A percentile compares a stretch with the other conserved stretches of the same genome.
Evolutionary conservation across 2,888 invertebrate species (phyloP).

Genomic region (Steinernema hermaphroditum): DNA sequence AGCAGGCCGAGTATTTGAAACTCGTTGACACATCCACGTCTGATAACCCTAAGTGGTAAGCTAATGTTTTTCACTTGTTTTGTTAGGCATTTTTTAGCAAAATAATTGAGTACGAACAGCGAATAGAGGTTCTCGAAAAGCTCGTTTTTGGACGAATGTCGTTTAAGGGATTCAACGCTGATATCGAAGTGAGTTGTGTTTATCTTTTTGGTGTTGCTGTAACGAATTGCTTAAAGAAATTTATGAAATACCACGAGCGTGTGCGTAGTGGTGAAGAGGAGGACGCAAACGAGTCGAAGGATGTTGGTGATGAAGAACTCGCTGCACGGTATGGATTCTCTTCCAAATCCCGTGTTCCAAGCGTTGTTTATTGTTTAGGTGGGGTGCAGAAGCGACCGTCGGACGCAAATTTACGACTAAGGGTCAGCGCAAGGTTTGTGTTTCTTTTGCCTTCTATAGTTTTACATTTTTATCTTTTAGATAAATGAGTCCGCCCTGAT

Average conservation of each 20-base stretch:
- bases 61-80: neutral
- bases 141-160: slow-evolving; percentile 83
- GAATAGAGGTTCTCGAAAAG: slow-evolving; percentile 79
- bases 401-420: slow-evolving; percentile 16
- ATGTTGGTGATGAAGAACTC: slow-evolving; percentile 51
- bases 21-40: slow-evolving; percentile 9
- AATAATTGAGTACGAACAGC: slow-evolving; percentile 65
- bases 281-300: slow-evolving; percentile 46
- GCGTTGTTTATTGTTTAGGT: neutral
- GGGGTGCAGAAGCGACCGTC: neutral
- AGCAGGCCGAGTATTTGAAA: slow-evolving; percentile 37
- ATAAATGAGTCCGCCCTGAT: slow-evolving; percentile 19
- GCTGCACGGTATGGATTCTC: slow-evolving; percentile 33
- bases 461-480: neutral
- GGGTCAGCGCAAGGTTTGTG: neutral
- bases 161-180: slow-evolving; percentile 89
- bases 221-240: slow-evolving; percentile 38
- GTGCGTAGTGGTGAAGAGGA: slow-evolving; percentile 46
- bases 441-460: too few species aligned
- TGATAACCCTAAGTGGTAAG: neutral
- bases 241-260: slow-evolving; percentile 49
- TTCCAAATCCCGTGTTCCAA: neutral
- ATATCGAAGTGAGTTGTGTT: slow-evolving; percentile 74
- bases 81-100: slow-evolving; percentile 29
- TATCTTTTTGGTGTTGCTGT: neutral